A percentile compares a stretch with the other conserved stretches of the same genome.
These are phyloP conservation scores for Lysandra coridon DNA, from an alignment of 2,888 invertebrate genomes.

Conservation along the genomic window DNA sequence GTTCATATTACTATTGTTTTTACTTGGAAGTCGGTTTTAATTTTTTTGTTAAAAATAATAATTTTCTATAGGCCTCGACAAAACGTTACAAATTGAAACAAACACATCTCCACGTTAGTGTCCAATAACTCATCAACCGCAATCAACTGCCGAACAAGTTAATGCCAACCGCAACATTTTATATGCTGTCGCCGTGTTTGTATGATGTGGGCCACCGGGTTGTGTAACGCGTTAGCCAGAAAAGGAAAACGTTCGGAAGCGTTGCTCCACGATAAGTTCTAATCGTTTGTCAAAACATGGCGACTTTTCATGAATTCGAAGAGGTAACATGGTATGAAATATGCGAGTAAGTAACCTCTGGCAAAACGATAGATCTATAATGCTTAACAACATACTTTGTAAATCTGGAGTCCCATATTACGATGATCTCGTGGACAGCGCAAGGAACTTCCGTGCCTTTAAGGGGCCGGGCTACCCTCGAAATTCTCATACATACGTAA, in stretches of 20 bases:
- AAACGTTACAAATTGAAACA: neutral
- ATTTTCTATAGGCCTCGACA: neutral
- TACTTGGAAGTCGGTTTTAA: too few relatives aligned
- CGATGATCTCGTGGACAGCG: too few relatives aligned
- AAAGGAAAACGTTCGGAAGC: neutral
- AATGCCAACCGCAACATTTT: conserved; percentile 11
- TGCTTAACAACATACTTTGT: too few relatives aligned
- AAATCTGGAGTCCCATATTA: too few relatives aligned
- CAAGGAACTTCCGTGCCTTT: too few relatives aligned
- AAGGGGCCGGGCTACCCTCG: too few relatives aligned
- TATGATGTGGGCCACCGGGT: neutral
- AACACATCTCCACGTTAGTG: neutral
- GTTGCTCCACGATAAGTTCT: neutral
- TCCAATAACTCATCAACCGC: conserved; percentile 15
- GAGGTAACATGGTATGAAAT: neutral
- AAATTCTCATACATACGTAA: too few relatives aligned
- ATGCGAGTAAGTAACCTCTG: too few relatives aligned
- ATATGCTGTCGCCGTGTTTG: conserved; percentile 12
- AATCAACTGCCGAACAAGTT: conserved; percentile 4
- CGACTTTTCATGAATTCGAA: neutral
- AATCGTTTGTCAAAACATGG: neutral
- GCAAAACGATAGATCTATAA: too few relatives aligned
- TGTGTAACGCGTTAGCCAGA: neutral
- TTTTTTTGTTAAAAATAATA: too few relatives aligned
- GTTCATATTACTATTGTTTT: too few relatives aligned